Base-by-base conservation (phyloP, 2,113 vertebrate genomes). In the Stictonetta naevosa region DNA sequence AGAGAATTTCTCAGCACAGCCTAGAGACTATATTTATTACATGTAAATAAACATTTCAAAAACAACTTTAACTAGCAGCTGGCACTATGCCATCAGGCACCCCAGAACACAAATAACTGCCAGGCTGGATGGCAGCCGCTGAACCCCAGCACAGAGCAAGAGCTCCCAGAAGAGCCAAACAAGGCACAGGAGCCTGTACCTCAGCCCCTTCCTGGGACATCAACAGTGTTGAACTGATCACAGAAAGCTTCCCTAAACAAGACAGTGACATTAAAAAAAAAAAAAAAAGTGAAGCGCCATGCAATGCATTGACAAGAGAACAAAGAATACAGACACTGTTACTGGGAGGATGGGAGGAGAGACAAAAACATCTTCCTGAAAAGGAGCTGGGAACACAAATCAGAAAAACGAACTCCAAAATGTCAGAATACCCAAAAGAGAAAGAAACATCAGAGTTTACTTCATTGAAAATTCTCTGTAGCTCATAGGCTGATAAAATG, bases 21-120 rank as follows among this genome's bases (percentile, higher is more conserved):
- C 36, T 52, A 83, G 63, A 86, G 63, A 63, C 86, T 95, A 89
- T 80, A 88, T 90, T 90, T 91, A 83, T 86, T 88, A 88, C 56
- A 23, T 33, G 44, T 79, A 92, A 95, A 95, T 48, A 93, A 92
- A 90, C 22, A 5, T 33, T 59, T 81, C 44, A 79, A 83, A 83
- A 83, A 81, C 74, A 82, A 48, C 56, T 83, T 42, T 66, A 69
- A n/a, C 64, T 16, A 38, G 68, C 2, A 36, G 68, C 85, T 88
- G 69, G 72, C 81, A 50, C 53, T 86, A 16, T 42, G 48, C 42
- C 38, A 46, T 31, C 29, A 26, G 56, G 60, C 72, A 84, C 52
- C 72, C 52, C 68, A n/a, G 73, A 77, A 46, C 13, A 22, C 22
- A 52, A 17, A 12, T 26, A 76, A 4, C 53, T 48, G 48, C 74